Conservation (phyloP, 2,797 vertebrate genomes). For the Mastacembelus armatus region DNA sequence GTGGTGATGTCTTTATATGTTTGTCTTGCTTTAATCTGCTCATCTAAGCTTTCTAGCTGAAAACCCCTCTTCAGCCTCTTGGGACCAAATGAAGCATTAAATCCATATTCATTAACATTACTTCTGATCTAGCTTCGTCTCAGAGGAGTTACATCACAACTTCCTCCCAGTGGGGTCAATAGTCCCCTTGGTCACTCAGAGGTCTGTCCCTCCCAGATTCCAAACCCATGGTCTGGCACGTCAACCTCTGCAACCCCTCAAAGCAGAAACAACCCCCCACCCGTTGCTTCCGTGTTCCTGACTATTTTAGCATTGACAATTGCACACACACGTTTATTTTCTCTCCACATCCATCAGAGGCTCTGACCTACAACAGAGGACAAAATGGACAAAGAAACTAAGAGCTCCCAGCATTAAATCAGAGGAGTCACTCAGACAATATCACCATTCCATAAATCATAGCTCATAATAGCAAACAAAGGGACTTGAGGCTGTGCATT, state of each 20-base stretch:
- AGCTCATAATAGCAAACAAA: conserved; percentile 70
- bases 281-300: conserved; percentile 33
- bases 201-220: conserved; percentile 56
- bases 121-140: conserved; percentile 55
- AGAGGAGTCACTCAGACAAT: conserved; percentile 54
- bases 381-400: conserved; percentile 34
- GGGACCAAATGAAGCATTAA: conserved; percentile 27
- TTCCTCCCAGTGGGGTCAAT: conserved; percentile 59
- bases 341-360: conserved; percentile 73
- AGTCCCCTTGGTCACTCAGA: conserved; percentile 30
- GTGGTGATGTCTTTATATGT: too few species aligned
- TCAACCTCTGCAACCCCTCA: conserved; percentile 38
- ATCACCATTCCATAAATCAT: conserved; percentile 71
- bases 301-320: conserved; percentile 72
- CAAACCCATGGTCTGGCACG: conserved; percentile 27
- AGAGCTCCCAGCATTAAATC: conserved; percentile 71
- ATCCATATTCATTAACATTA: conserved; percentile 21
- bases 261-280: conserved; percentile 35
- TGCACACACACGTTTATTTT: conserved; percentile 60
- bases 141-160: conserved; percentile 57
- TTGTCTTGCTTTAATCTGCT: conserved; percentile 4
- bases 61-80: background rate
- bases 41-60: background rate
- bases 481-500: conserved; percentile 12
- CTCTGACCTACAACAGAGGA: conserved; percentile 38